Percentiles rank a stretch among this genome's conserved stretches.
Conservation (phyloP, 92 coral and sea anemone genomes). For the Pocillopora grandis region DNA sequence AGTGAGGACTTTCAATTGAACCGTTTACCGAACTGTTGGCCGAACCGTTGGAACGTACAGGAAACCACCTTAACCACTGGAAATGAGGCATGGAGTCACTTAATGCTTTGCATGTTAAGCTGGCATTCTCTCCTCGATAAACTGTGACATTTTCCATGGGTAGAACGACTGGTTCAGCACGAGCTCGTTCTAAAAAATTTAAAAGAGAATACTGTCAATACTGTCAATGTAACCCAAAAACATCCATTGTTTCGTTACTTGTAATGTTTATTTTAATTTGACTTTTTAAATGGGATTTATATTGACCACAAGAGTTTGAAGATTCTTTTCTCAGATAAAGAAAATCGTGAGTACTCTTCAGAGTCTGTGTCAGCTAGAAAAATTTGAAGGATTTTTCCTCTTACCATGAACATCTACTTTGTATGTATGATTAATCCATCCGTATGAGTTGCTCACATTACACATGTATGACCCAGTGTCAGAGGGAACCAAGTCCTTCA, state of each 20-base stretch:
- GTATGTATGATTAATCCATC: slow-evolving; percentile 81
- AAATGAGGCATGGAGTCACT: slow-evolving; percentile 93
- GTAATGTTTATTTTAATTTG: too few species aligned
- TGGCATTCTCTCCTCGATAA: slow-evolving; percentile 68
- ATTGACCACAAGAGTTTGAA: too few species aligned
- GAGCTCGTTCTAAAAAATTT: slow-evolving; percentile 59
- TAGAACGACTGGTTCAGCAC: slow-evolving; percentile 71
- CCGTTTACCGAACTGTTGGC: slow-evolving; percentile 34
- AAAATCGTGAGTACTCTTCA: too few species aligned
- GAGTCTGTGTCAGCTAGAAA: not conserved
- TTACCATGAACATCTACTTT: slow-evolving; percentile 80
- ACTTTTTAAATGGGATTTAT: too few species aligned
- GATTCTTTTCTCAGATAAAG: too few species aligned
- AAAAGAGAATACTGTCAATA: not conserved
- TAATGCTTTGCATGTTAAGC: slow-evolving; percentile 64
- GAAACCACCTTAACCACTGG: slow-evolving; percentile 77
- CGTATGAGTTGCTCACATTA: slow-evolving; percentile 81
- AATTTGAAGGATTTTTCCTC: not conserved
- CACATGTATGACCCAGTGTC: slow-evolving; percentile 83
- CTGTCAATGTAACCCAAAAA: not conserved
- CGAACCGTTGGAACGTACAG: slow-evolving; percentile 30
- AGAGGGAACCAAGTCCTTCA: slow-evolving; percentile 65
- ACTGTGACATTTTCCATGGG: slow-evolving; percentile 68
- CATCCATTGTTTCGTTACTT: too few species aligned
- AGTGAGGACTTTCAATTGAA: slow-evolving; percentile 13